Evolutionary conservation across 2,113 vertebrate species (phyloP).

Genomic region (Mandrillus leucophaeus): DNA sequence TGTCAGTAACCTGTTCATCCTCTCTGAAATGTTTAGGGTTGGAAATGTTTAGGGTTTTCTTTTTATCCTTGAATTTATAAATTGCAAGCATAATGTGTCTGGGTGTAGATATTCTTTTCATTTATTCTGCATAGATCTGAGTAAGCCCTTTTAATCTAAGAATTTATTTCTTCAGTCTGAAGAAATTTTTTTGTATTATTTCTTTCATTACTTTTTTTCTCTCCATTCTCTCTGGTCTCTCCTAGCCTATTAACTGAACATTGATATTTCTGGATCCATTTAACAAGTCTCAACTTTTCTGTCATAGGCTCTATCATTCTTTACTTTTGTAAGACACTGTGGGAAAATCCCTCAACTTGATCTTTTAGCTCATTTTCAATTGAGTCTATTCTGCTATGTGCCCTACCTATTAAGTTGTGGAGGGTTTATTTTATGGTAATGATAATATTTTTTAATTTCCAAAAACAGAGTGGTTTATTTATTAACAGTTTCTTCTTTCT

Average conservation of each 20-base stretch:
- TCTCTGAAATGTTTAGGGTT: background rate
- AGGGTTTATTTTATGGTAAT: background rate
- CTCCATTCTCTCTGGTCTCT: background rate
- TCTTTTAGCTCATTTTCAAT: background rate
- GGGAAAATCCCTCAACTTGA: background rate
- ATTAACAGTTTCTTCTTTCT: background rate
- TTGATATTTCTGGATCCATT: background rate
- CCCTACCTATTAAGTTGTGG: background rate
- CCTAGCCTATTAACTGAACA: background rate
- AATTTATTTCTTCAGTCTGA: background rate
- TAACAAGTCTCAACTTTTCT: background rate
- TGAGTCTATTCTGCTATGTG: background rate
- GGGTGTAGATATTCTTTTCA: background rate
- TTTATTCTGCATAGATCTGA: background rate
- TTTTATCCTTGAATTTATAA: background rate
- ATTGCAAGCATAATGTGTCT: background rate
- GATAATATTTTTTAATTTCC: background rate
- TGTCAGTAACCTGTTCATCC: background rate
- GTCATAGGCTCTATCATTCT: background rate
- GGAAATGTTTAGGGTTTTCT: background rate
- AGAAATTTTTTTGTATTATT: background rate
- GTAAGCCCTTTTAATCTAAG: background rate
- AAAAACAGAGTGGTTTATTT: background rate
- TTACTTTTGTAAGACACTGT: background rate
- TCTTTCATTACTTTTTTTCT: background rate